These are phyloP conservation scores for Neogale vison DNA, from an alignment of 2,113 vertebrate species.

Conservation along the genomic window DNA sequence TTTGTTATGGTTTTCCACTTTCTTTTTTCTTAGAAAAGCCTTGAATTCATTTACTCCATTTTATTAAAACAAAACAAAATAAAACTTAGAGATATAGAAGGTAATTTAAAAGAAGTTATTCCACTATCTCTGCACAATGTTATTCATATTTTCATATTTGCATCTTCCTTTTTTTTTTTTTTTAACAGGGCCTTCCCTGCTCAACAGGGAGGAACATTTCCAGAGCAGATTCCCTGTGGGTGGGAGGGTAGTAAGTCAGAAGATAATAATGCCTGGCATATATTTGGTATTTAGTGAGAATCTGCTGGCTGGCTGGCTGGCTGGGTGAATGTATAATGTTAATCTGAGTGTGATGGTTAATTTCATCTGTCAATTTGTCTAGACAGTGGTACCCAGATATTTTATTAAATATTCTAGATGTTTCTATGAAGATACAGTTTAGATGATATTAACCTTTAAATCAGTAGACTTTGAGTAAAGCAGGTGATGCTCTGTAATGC, in stretches of 20 bases:
- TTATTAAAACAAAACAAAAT: constrained; percentile 34
- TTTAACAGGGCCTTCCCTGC: neutral
- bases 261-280: neutral
- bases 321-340: neutral
- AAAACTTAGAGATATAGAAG: neutral
- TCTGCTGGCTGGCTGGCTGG: neutral
- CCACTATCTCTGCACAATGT: neutral
- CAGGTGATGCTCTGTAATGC: neutral
- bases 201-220: neutral
- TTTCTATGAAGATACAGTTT: neutral
- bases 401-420: neutral
- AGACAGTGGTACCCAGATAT: neutral
- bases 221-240: neutral
- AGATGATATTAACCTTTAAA: neutral
- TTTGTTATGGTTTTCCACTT: constrained; percentile 52
- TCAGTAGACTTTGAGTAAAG: neutral
- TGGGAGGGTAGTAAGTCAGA: neutral
- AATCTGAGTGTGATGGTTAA: neutral
- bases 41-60: constrained; percentile 44
- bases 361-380: neutral
- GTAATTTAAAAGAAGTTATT: constrained; percentile 12
- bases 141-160: neutral
- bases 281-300: neutral
- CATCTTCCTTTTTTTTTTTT: neutral
- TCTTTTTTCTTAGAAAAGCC: neutral